Conservation (phyloP, 2,888 invertebrate genomes). For the Stenodera caucasica region DNA sequence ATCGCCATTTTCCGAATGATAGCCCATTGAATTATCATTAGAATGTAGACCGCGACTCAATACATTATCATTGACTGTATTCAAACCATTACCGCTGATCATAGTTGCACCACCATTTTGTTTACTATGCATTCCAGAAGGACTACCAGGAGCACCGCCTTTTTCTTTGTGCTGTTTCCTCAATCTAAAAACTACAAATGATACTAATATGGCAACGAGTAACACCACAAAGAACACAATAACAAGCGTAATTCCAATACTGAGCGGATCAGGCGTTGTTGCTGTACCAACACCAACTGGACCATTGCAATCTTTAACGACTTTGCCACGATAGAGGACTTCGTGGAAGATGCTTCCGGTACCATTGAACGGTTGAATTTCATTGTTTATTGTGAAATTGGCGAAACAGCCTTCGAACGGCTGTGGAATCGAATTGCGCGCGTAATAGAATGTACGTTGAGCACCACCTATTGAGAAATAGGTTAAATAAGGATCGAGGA, state of each 20-base stretch:
- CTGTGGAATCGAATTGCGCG: conserved; percentile 58
- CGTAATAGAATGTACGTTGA: conserved; percentile 63
- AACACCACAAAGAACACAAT: conserved; percentile 92
- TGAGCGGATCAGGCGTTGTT: conserved; percentile 82
- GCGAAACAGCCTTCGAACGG: conserved; percentile 89
- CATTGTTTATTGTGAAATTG: conserved; percentile 86
- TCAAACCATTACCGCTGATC: conserved; percentile 68
- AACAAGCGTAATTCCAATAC: conserved; percentile 90
- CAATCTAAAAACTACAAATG: conserved; percentile 89
- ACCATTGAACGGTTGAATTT: conserved; percentile 87
- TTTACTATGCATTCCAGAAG: conserved; percentile 74
- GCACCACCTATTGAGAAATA: conserved; percentile 79
- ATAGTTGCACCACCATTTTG: conserved; percentile 73
- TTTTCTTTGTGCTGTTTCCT: conserved; percentile 88
- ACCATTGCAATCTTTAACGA: conserved; percentile 74
- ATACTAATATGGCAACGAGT: conserved; percentile 84
- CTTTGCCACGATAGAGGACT: conserved; percentile 70
- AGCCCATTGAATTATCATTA: conserved; percentile 69
- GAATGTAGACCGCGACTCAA: conserved; percentile 70
- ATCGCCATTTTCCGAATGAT: conserved; percentile 73
- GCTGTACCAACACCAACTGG: conserved; percentile 75
- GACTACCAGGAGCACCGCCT: conserved; percentile 67
- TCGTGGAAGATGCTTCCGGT: conserved; percentile 80
- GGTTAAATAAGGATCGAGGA: conserved; percentile 87
- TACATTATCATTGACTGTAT: conserved; percentile 68